Evolutionary conservation across 2,888 invertebrate species (phyloP), one percentile per base, ranked within the genome.

Genomic region (Pardosa pseudoannulata): DNA sequence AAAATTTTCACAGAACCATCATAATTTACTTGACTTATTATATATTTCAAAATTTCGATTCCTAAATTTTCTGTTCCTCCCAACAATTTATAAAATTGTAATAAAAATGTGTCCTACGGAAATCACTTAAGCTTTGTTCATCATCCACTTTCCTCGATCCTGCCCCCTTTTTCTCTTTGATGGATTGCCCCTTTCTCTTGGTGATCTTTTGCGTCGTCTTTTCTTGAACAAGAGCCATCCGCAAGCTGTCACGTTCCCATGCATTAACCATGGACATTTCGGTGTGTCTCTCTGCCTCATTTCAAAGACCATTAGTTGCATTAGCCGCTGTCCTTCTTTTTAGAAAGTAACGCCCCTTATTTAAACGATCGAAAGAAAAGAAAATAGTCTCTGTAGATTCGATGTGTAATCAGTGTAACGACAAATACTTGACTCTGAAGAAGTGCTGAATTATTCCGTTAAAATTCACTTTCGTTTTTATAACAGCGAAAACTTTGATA

Each of bases 231-330:
- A 79, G 79, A 65, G 29, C 67, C 73, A 80, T 72, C 41, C 72
- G 76, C 71, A 83, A 71, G 50, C 76, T 83, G 83, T 72, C 83
- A 46, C 56, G 36, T 72, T 83, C 76, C 76, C 83, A 83, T 83
- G 83, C 67, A 67, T 67, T 67, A 67, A 67, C 67, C 67, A 32
- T 32, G 36, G 67, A 32, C 32, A 31, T 67, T 67, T 67, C 23
- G 31, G 32, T 23, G 56, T 23, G 28, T 72, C 70, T 29, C 79
- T 36, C 41, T 28, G 36, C 27, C 70, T 78, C 70, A 70, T 78
- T 56, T 36, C 70, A n/a, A 32, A 68, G 56, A 71, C 81, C 81
- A 74, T 81, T 81, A 74, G 68, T 64, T 75, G 62, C 68, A 75
- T 70, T 70, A 81, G 81, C 74, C 39, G 36, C 13, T 68, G 68